Evolutionary conservation across 2,888 invertebrate species (phyloP).

Genomic region (Gnatocerus cornutus): DNA sequence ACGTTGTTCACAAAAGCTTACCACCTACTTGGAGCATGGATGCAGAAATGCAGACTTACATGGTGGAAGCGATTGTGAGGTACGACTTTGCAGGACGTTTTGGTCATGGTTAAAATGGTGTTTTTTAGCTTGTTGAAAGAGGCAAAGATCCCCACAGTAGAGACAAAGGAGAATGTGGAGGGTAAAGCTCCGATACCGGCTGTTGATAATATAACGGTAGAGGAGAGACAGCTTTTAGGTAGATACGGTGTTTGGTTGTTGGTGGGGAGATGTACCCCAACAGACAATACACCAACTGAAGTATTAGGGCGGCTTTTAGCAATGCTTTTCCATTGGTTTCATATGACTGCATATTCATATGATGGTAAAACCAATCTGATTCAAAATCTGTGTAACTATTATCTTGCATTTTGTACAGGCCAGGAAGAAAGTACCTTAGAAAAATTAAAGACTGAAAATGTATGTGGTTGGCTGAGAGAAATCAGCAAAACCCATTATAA

Average conservation of each 20-base stretch:
- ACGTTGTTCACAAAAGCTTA: conserved; percentile 91
- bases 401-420: conserved; percentile 68
- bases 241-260: conserved; percentile 98
- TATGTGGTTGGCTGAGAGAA: conserved; percentile 92
- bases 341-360: conserved; percentile 96
- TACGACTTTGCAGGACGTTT: conserved; percentile 63
- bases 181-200: conserved; percentile 70
- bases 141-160: conserved; percentile 87
- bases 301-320: conserved; percentile 92
- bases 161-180: conserved; percentile 72
- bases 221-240: conserved; percentile 92
- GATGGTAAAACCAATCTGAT: conserved; percentile 79
- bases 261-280: conserved; percentile 92
- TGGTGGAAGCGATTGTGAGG: conserved; percentile 96
- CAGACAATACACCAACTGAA: conserved; percentile 83
- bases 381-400: conserved; percentile 53
- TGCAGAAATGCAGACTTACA: conserved; percentile 92
- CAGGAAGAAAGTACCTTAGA: conserved; percentile 91
- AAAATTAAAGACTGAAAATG: conserved; percentile 92
- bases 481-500: conserved; percentile 89
- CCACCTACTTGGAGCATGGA: conserved; percentile 93
- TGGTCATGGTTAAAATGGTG: no score
- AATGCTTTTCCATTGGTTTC: conserved; percentile 99
- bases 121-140: conserved; percentile 87
- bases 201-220: conserved; percentile 83